Conservation (phyloP, 2,888 invertebrate species). For the Cantharis nigra region DNA sequence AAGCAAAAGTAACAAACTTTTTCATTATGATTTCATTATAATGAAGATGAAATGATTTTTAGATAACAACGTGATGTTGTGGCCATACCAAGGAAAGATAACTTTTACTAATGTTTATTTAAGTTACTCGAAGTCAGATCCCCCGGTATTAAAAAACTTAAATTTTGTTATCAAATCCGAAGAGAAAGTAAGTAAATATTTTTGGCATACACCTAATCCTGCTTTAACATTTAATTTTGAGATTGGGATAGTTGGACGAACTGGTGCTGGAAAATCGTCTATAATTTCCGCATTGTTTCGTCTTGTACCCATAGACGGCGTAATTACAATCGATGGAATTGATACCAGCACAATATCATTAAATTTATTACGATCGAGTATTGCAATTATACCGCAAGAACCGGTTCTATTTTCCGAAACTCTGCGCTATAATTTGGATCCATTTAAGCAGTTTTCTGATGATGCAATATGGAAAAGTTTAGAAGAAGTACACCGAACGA, state of each 20-base stretch:
- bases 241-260: conserved; percentile 83
- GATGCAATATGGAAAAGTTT: conserved; percentile 76
- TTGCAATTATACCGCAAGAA: conserved; percentile 70
- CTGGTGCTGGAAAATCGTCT: conserved; percentile 86
- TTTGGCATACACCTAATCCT: neutral
- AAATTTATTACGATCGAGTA: conserved; percentile 75
- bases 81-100: conserved; percentile 66
- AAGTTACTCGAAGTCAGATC: conserved; percentile 64
- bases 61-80: conserved; percentile 19
- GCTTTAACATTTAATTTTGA: conserved; percentile 42
- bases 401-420: conserved; percentile 70
- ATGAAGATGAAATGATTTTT: too few species aligned
- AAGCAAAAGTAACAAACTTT: conserved; percentile 42
- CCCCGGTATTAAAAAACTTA: conserved; percentile 71
- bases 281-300: conserved; percentile 82
- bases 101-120: conserved; percentile 65
- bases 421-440: conserved; percentile 83
- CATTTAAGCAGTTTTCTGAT: conserved; percentile 74
- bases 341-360: conserved; percentile 72
- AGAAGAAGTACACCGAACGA: conserved; percentile 57
- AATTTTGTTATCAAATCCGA: conserved; percentile 65
- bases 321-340: conserved; percentile 77
- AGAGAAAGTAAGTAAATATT: conserved; percentile 58
- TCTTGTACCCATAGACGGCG: conserved; percentile 75
- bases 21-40: too few species aligned